Percentiles rank a stretch among this genome's conserved stretches.
These are phyloP conservation scores for Drosophila prosaltans DNA, from an alignment of 1,140 invertebrate species.

Conservation along the genomic window DNA sequence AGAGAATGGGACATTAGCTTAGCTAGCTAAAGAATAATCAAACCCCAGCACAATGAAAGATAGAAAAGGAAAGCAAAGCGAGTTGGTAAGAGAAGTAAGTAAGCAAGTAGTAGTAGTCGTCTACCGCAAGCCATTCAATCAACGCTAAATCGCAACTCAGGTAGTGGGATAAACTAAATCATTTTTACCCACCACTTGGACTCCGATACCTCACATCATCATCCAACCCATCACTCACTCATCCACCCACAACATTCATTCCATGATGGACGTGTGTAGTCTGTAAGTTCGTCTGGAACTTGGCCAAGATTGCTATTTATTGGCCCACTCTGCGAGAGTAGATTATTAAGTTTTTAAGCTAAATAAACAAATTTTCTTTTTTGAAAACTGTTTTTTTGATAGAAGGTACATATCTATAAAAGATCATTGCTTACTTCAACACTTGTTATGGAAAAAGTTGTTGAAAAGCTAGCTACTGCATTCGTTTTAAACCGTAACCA, in stretches of 20 bases:
- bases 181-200: background rate
- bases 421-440: no score
- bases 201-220: no score
- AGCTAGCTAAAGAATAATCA: conserved; percentile 64
- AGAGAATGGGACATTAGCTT: conserved; percentile 46
- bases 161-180: conserved; percentile 43
- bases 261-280: conserved; percentile 56
- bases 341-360: background rate
- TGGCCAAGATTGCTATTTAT: conserved; percentile 52
- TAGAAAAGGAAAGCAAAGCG: background rate
- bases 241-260: conserved; percentile 59
- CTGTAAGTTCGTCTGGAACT: conserved; percentile 44
- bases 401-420: no score
- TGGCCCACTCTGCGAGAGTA: conserved; percentile 30
- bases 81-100: background rate
- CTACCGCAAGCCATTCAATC: conserved; percentile 67
- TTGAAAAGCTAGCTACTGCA: no score
- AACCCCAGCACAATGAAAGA: conserved; percentile 17
- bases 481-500: no score
- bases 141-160: conserved; percentile 43
- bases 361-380: no score
- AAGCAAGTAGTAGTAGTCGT: background rate
- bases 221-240: background rate
- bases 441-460: no score
- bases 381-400: no score